These are phyloP conservation scores for Callitettix versicolor DNA, from an alignment of 1,140 invertebrate species.

Conservation along the genomic window DNA sequence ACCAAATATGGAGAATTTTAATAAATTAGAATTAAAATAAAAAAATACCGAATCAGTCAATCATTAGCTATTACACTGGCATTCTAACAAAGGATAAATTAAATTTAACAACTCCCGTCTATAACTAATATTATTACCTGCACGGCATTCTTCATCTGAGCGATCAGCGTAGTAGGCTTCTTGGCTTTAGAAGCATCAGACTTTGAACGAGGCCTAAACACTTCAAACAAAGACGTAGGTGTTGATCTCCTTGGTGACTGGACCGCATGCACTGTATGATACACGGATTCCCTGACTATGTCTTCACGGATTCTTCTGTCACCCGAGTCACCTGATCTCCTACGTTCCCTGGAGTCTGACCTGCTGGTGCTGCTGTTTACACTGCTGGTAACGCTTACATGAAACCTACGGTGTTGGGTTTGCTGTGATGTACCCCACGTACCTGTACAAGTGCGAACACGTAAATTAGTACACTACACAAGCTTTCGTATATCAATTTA, in stretches of 20 bases:
- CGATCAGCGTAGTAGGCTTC: constrained; percentile 56
- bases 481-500: too few species aligned
- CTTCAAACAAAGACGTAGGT: constrained; percentile 52
- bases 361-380: not conserved
- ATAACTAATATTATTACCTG: constrained; percentile 39
- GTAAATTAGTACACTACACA: too few species aligned
- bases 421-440: too few species aligned
- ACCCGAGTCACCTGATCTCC: constrained; percentile 17
- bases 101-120: too few species aligned
- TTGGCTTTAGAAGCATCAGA: constrained; percentile 55
- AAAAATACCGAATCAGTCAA: too few species aligned
- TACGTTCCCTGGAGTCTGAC: not conserved
- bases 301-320: constrained; percentile 39
- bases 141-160: constrained; percentile 66
- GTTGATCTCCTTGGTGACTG: constrained; percentile 2
- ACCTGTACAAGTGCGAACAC: too few species aligned
- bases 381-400: not conserved
- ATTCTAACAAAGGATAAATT: too few species aligned
- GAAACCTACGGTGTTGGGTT: too few species aligned
- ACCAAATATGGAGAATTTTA: too few species aligned
- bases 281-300: constrained; percentile 21
- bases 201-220: constrained; percentile 70
- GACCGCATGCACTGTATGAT: not conserved
- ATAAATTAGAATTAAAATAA: too few species aligned
- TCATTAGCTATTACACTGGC: too few species aligned